Evolutionary conservation across 2,888 invertebrate species (phyloP), one percentile per base, ranked within the genome.

Genomic region (Drosophila affinis): DNA sequence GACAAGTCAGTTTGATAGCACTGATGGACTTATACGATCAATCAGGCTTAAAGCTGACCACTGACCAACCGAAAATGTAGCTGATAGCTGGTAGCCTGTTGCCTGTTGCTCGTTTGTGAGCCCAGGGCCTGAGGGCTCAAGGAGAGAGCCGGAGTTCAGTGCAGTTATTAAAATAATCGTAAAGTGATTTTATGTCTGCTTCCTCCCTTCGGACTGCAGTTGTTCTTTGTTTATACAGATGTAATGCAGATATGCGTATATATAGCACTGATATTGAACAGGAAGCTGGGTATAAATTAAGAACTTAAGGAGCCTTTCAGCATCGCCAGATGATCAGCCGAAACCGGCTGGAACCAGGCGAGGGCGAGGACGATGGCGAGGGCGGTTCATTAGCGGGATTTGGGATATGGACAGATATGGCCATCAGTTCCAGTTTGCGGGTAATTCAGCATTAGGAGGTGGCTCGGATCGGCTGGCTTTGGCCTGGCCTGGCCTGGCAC

Each of bases 201-300:
- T 79, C 81, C 76, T 58, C 18, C 12, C 34, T 60, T 14, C 29
- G 10, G 32, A 47, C 53, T 52, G 44, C 53, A 72, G 53, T 45
- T 53, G 52, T 52, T 62, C 68, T 69, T 69, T 69, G 68, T 69
- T 54, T 21, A 49, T 67, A 45, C 45, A 44, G 48, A 63, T 46
- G 34, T 60, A 34, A n/a, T 6, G 14, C 24, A 56, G 53, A 60
- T 64, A 34, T 48, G 48, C 46, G 12, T 51, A 58, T 61, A 59
- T 76, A 75, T 75, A 62, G 48, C 63, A 58, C 47, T 49, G 68
- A 60, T 83, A 71, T 48, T 67, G 62, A 61, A 65, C 85, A 88
- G 84, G 84, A 84, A 84, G 63, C 65, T 27, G 14, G 52, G 46
- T 77, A 74, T 87, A 78, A 87, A 88, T 84, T 81, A 75, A 81